Evolutionary conservation across 2,113 vertebrate genomes (phyloP), one percentile per base, ranked within the genome.

Genomic region (Cyanocitta stelleri): DNA sequence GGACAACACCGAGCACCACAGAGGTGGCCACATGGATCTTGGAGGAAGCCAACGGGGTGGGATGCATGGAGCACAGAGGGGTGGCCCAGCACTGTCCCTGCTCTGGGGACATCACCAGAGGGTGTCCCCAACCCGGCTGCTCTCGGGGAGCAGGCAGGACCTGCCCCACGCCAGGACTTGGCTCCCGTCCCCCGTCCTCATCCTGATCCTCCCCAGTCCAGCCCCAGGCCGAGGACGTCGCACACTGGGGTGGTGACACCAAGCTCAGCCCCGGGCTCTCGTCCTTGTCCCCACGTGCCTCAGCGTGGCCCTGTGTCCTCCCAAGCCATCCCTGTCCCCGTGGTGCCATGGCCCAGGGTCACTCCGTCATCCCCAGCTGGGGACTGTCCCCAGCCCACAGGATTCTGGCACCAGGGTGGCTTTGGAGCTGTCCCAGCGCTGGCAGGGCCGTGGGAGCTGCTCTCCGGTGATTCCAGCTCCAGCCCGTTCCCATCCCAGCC

Each of bases 1-100:
- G 51, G 7, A 29, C 27, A 8, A 2, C 2, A 0, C 16, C 1
- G 0, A 22, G 22, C 11, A 0, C 19, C 27, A 2, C 7, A 0
- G 33, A 1, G 0, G 43, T 27, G 27, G 26, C 67, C 21, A 0
- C 11, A 0, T 0, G 7, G 61, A 6, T 6, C 11, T 44, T 9
- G 46, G 37, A 13, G 35, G 54, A 17, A 71, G 46, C 35, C 72
- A n/a, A 8, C 0, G 1, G 26, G 30, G 39, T 0, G 2, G 30
- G 33, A 5, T 1, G 6, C 3, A 0, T 6, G 16, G 63, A 22
- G 29, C 6, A 6, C 35, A 10, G 13, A 46, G 43, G 13, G 18
- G 49, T 62, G 81, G 43, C 44, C 64, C 63, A 1, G 64, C 23
- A 0, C 16, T 9, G 43, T 62, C 51, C 67, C 83, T 35, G 0